Evolutionary conservation across 2,888 invertebrate species (phyloP), one percentile per base, ranked within the genome.

Genomic region (Eupsilia transversa): DNA sequence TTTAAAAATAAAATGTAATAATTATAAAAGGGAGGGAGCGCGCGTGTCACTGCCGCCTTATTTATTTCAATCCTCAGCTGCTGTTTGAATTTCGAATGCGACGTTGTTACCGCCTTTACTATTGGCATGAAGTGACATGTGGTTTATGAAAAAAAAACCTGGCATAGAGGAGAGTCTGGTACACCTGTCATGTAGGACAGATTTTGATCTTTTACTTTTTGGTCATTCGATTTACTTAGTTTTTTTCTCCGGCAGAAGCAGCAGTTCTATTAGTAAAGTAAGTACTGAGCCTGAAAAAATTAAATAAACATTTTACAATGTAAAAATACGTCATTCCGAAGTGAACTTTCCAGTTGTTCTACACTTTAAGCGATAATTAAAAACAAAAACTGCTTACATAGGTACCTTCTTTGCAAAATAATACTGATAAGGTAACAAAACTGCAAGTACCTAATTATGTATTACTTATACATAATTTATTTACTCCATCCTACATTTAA

Each of bases 1-100:
- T 96, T 96, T 96, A 96, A 96, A 96, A 96, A 96, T 96, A 96
- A 96, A 96, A 96, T 95, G 95, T 92, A 96, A 94, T 95, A 95
- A 95, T 96, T 96, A 95, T 94, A 94, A 95, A 94, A 94, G 93
- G 93, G 94, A 94, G 95, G 95, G 95, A 91, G 93, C 91, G 93
- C 95, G 95, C 96, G 96, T 96, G 96, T 94, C 95, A 90, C 91
- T 92, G 91, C 89, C 88, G 93, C 92, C 92, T 94, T 95, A 95
- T 95, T 95, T 96, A 95, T 95, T 94, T 92, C 92, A 87, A 92
- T 89, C 91, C 90, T 96, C 96, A 96, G 96, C 96, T 96, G 96
- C 92, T 91, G 94, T 93, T 94, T 90, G 89, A 93, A 93, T 92
- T 92, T 93, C 92, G 93, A 93, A 93, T 89, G 90, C 91, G 89